Base-by-base conservation (phyloP, 2,113 vertebrate genomes). In the Triplophysa tibetana region DNA sequence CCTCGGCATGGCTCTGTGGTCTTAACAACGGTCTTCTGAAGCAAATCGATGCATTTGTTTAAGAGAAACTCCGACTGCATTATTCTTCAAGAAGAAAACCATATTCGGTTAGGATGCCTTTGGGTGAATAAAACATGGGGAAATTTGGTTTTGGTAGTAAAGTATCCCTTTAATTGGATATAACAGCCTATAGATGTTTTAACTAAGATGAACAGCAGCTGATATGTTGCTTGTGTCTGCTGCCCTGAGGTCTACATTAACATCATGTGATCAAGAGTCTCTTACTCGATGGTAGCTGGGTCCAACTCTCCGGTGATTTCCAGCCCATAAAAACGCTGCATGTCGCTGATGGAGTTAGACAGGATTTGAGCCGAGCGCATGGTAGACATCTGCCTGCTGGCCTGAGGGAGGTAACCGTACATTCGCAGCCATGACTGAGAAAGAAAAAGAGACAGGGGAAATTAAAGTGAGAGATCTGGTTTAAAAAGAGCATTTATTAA, bases 311-410 rank as follows among this genome's bases (percentile, higher is more conserved):
- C 97, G 0, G 97, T 98, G 87, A 98, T 91, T 0, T 96, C 82
- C 88, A 99, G 95, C 65, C 95, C 93, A 0, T 99, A 99, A 84
- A 99, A 99, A 56, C 90, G 93, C 90, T 99, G 98, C 98, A 99
- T 99, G 87, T 98, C 95, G 0, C 94, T 80, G 0, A 99, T 88
- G 56, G 98, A 95, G 0, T 89, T 86, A 50, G 94, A 94, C 83
- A 99, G 91, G 88, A 94, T 97, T 93, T 97, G 95, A 19, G 95
- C 94, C 0, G 98, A 97, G 79, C 94, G 93, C 94, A 98, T 93
- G 85, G 96, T 98, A 72, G 97, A 98, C 96, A 98, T 97, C 89
- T 97, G 95, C 66, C 92, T 92, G 87, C 91, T 97, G 83, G 95
- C 91, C 87, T 95, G 96, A 0, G 97, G 96, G 83, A 99, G 93